These are phyloP conservation scores for Fissipunctia ypsillon DNA, from an alignment of 2,888 invertebrate genomes.

Conservation along the genomic window DNA sequence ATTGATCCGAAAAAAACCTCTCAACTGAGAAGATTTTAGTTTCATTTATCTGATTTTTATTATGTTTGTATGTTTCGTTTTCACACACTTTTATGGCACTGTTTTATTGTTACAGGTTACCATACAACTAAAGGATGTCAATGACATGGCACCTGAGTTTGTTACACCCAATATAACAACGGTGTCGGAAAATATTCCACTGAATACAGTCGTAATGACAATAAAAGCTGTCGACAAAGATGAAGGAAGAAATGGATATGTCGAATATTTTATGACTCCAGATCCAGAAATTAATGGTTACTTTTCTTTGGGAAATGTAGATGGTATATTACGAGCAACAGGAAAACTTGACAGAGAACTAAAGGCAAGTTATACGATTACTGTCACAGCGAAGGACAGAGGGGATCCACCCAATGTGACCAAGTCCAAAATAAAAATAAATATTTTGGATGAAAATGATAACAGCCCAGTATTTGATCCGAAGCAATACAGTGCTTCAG, in stretches of 20 bases:
- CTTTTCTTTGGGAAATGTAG: constrained; percentile 96
- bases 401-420: constrained; percentile 95
- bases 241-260: constrained; percentile 97
- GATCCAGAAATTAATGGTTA: constrained; percentile 91
- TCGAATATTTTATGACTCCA: constrained; percentile 95
- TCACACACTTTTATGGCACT: constrained; percentile 57
- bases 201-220: constrained; percentile 96
- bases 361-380: constrained; percentile 93
- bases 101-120: constrained; percentile 92
- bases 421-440: constrained; percentile 92
- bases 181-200: constrained; percentile 95
- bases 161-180: constrained; percentile 94
- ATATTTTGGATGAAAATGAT: constrained; percentile 96
- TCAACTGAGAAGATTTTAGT: constrained; percentile 42
- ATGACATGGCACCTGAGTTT: constrained; percentile 97
- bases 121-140: constrained; percentile 96
- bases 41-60: constrained; percentile 53
- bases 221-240: constrained; percentile 97
- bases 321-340: constrained; percentile 96
- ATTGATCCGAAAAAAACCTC: constrained; percentile 43
- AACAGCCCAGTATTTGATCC: constrained; percentile 97
- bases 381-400: constrained; percentile 96
- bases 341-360: constrained; percentile 96
- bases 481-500: constrained; percentile 96
- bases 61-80: constrained; percentile 52